These are phyloP conservation scores for Sylvia borin DNA, from an alignment of 2,797 vertebrate genomes.

Conservation along the genomic window DNA sequence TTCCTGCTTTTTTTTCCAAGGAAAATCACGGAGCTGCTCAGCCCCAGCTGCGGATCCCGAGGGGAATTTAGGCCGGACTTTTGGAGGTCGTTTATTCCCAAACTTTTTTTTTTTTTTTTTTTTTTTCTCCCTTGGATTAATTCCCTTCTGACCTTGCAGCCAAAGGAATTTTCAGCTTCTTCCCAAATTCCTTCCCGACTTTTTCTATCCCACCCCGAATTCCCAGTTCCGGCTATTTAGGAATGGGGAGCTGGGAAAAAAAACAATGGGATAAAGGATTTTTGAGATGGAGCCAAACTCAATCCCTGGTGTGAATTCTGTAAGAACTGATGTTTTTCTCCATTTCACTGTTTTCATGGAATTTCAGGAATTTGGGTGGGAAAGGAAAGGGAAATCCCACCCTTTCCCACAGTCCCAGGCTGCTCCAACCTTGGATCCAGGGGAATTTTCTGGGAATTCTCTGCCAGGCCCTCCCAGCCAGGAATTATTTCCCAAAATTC, in stretches of 20 bases:
- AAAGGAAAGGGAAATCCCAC: not conserved
- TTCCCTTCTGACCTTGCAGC: not conserved
- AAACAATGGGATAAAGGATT: not conserved
- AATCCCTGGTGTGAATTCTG: not conserved
- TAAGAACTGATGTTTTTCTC: accelerated
- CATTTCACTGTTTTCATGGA: not conserved
- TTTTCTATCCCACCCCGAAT: not conserved
- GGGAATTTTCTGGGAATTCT: not conserved
- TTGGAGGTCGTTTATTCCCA: not conserved
- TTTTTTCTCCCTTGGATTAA: not conserved
- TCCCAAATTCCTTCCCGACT: not conserved
- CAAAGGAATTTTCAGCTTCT: not conserved
- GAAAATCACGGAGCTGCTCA: not conserved
- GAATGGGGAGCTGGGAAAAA: accelerated
- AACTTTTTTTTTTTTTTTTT: not conserved
- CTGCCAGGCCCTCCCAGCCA: not conserved
- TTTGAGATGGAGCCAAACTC: not conserved
- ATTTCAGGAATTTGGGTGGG: not conserved
- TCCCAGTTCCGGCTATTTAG: not conserved
- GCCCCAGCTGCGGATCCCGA: not conserved
- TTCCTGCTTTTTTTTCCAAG: not conserved
- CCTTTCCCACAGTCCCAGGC: accelerated
- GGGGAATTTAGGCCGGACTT: not conserved
- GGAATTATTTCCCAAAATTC: not conserved
- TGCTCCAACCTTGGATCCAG: not conserved